Conservation (phyloP, 1,140 invertebrate genomes). For the Nasonia vitripennis region DNA sequence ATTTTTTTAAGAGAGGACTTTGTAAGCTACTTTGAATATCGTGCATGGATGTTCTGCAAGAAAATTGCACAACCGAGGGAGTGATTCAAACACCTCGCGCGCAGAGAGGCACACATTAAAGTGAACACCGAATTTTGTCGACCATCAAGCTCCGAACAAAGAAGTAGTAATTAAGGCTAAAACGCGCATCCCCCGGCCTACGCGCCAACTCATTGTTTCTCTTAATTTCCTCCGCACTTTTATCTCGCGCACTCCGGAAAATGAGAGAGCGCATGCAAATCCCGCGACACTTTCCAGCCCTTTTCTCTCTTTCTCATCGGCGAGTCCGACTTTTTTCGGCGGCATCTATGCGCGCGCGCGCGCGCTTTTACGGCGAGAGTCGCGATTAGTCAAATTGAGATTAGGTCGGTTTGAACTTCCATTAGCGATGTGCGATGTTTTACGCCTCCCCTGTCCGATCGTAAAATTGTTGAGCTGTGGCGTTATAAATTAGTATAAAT, state of each 20-base stretch:
- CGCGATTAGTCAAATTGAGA: neutral
- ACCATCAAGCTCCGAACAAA: neutral
- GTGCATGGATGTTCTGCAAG: too few species aligned
- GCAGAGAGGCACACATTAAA: neutral
- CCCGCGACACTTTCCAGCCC: neutral
- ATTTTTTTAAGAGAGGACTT: too few species aligned
- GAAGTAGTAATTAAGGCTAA: neutral
- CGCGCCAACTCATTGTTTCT: neutral
- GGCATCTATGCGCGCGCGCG: neutral
- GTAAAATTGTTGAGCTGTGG: neutral
- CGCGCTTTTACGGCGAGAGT: neutral
- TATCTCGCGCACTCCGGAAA: neutral
- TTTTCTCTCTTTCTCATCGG: neutral
- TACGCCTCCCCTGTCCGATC: neutral
- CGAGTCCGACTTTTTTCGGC: too few species aligned
- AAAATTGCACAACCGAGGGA: too few species aligned
- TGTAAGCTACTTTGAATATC: too few species aligned
- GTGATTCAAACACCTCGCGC: too few species aligned
- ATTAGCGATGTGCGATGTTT: neutral
- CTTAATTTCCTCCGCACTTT: neutral
- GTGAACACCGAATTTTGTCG: neutral
- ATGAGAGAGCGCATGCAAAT: constrained; percentile 5
- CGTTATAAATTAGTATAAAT: too few species aligned
- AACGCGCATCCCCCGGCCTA: neutral
- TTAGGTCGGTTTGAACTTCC: constrained; percentile 1